Percentiles rank a stretch among this genome's conserved stretches.
Evolutionary conservation across 2,888 invertebrate genomes (phyloP).

Genomic region (Aproaerema taeniolella): DNA sequence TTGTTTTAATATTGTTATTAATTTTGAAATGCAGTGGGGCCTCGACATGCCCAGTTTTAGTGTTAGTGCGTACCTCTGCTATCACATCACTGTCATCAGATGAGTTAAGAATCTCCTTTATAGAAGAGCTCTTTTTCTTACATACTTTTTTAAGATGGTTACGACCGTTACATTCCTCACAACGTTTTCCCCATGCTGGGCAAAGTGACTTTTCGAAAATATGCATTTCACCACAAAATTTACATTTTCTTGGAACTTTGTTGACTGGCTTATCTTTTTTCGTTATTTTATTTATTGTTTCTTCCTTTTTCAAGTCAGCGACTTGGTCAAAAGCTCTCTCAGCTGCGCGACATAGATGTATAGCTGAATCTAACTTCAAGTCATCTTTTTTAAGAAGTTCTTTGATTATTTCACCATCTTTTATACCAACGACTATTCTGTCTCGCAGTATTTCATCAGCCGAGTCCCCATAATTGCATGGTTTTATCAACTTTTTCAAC

Average conservation of each 20-base stretch:
- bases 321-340: background rate
- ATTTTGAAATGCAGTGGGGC: background rate
- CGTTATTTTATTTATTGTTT: background rate
- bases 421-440: slow-evolving; percentile 1
- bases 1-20: background rate
- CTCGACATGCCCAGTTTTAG: background rate
- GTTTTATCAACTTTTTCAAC: background rate
- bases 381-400: background rate
- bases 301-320: background rate
- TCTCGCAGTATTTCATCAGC: slow-evolving; percentile 1
- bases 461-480: too few relatives aligned
- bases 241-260: too few relatives aligned
- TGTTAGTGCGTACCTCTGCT: background rate
- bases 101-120: background rate
- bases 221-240: slow-evolving; percentile 3
- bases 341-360: background rate
- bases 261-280: background rate
- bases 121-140: slow-evolving; percentile 8
- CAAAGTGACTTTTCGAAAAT: background rate
- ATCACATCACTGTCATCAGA: slow-evolving; percentile 5
- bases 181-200: too few relatives aligned
- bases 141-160: slow-evolving; percentile 5
- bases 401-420: background rate
- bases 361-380: background rate
- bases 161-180: background rate